Evolutionary conservation across 1,140 invertebrate genomes (phyloP).

Genomic region (Drosophila pseudoobscura): DNA sequence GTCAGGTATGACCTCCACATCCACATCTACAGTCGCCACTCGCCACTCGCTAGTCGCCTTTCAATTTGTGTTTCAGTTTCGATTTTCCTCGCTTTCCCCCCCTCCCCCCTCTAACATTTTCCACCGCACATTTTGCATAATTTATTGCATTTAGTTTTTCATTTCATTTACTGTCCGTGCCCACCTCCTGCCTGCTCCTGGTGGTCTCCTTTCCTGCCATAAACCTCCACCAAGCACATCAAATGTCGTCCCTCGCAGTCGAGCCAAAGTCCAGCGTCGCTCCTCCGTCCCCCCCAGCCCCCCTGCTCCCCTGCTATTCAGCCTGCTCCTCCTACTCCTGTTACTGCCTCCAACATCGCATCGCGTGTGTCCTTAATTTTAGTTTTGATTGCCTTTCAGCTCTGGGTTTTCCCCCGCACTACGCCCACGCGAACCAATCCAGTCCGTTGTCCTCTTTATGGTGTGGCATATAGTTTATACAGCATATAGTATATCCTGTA

Average conservation of each 20-base stretch:
- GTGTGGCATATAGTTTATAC: background rate
- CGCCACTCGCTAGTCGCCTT: constrained; percentile 48
- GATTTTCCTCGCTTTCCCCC: constrained; percentile 16
- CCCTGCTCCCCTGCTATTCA: too few species aligned
- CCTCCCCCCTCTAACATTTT: background rate
- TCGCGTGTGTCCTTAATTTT: constrained; percentile 78
- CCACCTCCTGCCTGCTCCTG: background rate
- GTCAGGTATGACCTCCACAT: constrained; percentile 35
- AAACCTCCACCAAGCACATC: constrained; percentile 41
- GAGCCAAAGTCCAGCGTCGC: background rate
- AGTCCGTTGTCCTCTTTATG: constrained; percentile 2
- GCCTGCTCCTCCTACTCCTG: background rate
- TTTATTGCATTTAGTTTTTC: constrained; percentile 73
- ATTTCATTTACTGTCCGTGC: constrained; percentile 32
- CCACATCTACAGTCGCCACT: background rate
- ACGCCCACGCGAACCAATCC: constrained; percentile 21
- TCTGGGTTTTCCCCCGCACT: constrained; percentile 9
- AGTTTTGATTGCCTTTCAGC: constrained; percentile 63
- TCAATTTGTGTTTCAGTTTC: constrained; percentile 54
- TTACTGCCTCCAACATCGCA: constrained; percentile 6
- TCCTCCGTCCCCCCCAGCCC: too few species aligned
- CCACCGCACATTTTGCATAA: constrained; percentile 61
- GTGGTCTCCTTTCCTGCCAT: constrained; percentile 33
- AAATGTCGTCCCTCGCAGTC: constrained; percentile 13
- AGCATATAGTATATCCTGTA: background rate